Base-by-base conservation (phyloP, 30 jellyfish, hydroid and myxozoan species). In the Mastigias papua region DNA sequence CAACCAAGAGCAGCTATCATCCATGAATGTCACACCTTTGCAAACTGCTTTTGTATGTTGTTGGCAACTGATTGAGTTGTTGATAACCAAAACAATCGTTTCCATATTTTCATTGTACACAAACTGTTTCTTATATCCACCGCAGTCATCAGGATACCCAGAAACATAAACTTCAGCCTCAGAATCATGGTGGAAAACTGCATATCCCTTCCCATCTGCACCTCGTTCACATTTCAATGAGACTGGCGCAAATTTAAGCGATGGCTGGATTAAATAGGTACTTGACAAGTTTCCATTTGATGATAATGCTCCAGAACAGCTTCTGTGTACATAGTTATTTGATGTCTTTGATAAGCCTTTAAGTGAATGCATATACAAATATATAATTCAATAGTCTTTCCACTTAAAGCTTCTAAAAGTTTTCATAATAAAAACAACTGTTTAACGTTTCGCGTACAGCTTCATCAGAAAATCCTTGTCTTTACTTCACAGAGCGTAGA, bases 21-120 rank as follows among this genome's bases (percentile, higher is more conserved):
- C 71, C 1, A 79, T 80, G 60, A 79, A 79, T 19, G 37, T 50
- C 25, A 79, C 89, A 2, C 80, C 89, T 29, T 1, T 5, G 71
- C 89, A 79, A 21, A 8, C 63, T 21, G 89, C 89, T n/a, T 8
- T 19, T 1, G 80, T 65, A 2, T n/a, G 28, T 69, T 79, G 89
- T 22, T 3, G 26, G 50, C 89, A 79, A 30, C 29, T 26, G 35
- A 42, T 34, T 58, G 89, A 79, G 11, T 65, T 22, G 29, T 79
- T 42, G 79, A 79, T 64, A 37, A 61, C 80, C 22, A 79, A 34
- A 2, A 30, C n/a, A 3, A 79, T 79, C 25, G 34, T 25, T 37
- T 62, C 69, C 80, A 61, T 60, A 28, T 21, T n/a, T 1, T 9
- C 51, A 11, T 31, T 17, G 69, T 79, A 79, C 5, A 7, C 69